Evolutionary conservation across 2,113 vertebrate species (phyloP), one percentile per base, ranked within the genome.

Genomic region (Gambusia affinis): DNA sequence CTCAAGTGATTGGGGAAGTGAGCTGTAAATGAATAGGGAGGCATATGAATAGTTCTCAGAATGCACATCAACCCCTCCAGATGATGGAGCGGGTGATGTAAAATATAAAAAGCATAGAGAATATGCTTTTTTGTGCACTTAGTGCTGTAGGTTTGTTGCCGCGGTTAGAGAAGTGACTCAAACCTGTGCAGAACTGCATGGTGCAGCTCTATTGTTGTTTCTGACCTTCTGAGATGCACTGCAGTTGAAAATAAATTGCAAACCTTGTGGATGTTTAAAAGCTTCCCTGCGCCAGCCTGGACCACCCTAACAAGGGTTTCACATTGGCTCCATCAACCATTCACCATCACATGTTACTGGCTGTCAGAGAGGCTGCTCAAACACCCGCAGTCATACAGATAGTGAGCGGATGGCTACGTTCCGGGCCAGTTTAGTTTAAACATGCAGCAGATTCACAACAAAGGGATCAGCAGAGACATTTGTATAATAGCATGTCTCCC

Each of bases 331-430:
- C 47, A 3, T 80, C 92, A 91, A 91, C 92, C 82, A 83, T 86
- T 93, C 93, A 6, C 68, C n/a, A 94, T 95, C 94, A 93, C 92
- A 95, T 27, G 93, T 93, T 31, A 63, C 66, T 69, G 75, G 82
- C 81, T 72, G 64, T 73, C 80, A 54, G 57, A 28, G 72, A 62
- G 33, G 77, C 72, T 75, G 72, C 70, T 84, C 69, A 70, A 39
- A 29, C 30, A 71, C 30, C 51, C 14, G 5, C 51, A n/a, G 66
- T 33, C 42, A 76, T 83, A 78, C 37, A 70, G 54, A 70, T 3
- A 3, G 64, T 12, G 51, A 69, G 63, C 60, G 72, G 73, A 72
- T 68, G 72, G 27, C 73, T 75, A 28, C 47, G 68, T 75, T 82
- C 63, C 7, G 5, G 51, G 22, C 51, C 7, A n/a, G 51, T 57